Evolutionary conservation across 1,140 invertebrate species (phyloP), one percentile per base, ranked within the genome.

Genomic region (Heliconius eleuchia): DNA sequence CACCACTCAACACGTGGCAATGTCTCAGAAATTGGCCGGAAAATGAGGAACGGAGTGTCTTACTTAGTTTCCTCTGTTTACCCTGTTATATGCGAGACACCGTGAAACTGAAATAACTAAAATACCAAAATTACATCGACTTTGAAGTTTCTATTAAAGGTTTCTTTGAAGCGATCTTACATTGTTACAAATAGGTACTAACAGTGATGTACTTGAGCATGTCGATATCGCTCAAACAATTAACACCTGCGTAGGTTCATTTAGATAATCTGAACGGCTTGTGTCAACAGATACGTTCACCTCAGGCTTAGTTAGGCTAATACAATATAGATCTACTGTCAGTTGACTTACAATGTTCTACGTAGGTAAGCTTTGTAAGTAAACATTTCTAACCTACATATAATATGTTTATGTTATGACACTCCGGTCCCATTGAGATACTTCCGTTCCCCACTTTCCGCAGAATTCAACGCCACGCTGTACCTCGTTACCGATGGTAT

Each of bases 181-280:
- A 19, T 19, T 19, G 18, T 8, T 19, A 52, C 50, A 52, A 18
- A 52, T 57, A 57, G 8, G 2, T 57, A 57, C n/a, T 9, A 3
- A 9, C 23, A 46, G 42, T 46, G 42, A 46, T 46, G 0, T 9
- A 57, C 52, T 55, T 23, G 18, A 57, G 55, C 55, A 46, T 18
- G 55, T 9, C 19, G 55, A 57, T 57, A 57, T 57, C 55, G 55
- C 55, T 9, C 55, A 6, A 19, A 23, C 55, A 57, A 57, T 57
- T 57, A 57, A 23, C 60, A 66, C 60, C 60, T 66, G 60, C 60
- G 60, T 66, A 66, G 27, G 60, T 66, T 66, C 60, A 66, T 66
- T 66, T 30, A 66, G 60, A 30, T 66, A 66, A 66, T 66, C 60
- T 66, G 60, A 66, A 27, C 60, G 27, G 27, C 60, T 66, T 30